These are phyloP conservation scores for Archocentrus centrarchus DNA, from an alignment of 2,113 vertebrate genomes.

Conservation along the genomic window DNA sequence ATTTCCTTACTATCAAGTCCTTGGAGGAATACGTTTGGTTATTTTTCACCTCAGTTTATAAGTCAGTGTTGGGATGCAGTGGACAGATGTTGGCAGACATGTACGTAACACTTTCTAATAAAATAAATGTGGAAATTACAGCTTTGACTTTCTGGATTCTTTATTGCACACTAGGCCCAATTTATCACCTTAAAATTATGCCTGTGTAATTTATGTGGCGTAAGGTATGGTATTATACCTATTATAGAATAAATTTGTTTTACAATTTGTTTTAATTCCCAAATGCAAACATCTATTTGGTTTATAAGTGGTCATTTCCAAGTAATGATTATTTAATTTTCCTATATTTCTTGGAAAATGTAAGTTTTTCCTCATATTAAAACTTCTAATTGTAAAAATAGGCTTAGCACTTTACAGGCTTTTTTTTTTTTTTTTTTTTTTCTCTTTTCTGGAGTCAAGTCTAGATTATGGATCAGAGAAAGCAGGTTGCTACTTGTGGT, in stretches of 20 bases:
- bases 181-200: not conserved
- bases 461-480: not conserved
- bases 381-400: not conserved
- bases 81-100: slow-evolving; percentile 57
- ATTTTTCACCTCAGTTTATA: slow-evolving; percentile 69
- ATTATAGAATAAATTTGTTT: not conserved
- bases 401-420: not conserved
- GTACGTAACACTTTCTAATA: slow-evolving; percentile 77
- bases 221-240: not conserved
- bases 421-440: no score
- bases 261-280: no score
- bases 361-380: not conserved
- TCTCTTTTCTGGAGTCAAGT: no score
- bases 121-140: slow-evolving; percentile 67
- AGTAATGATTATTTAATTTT: not conserved
- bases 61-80: slow-evolving; percentile 66
- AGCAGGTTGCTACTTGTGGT: not conserved
- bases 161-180: not conserved
- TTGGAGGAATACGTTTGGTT: slow-evolving; percentile 46
- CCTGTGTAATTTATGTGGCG: not conserved
- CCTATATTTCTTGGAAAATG: not conserved
- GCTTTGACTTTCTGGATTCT: not conserved
- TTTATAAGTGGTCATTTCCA: not conserved
- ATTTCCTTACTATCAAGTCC: slow-evolving; percentile 30
- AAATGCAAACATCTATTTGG: no score